phyloP scores from a whole-genome alignment of 2,113 vertebrate genomes.

The Brachyistius frenatus region DNA sequence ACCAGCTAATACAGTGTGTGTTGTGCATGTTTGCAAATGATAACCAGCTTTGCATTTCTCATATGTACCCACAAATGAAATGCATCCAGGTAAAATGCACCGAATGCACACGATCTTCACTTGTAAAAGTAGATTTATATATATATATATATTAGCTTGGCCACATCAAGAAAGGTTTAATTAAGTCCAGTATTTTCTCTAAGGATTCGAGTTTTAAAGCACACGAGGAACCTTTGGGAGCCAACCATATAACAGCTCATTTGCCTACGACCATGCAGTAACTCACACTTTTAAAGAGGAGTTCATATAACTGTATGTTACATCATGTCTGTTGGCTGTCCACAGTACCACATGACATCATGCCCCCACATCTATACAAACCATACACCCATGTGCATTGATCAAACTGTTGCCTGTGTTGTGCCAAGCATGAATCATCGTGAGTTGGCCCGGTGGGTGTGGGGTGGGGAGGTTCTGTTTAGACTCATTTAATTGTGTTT shows the following conservation, averaged over 20 bases:
- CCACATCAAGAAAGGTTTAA: constrained; percentile 44
- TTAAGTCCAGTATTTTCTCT: background rate
- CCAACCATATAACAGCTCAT: constrained; percentile 39
- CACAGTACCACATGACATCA: constrained; percentile 69
- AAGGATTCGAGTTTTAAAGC: constrained; percentile 15
- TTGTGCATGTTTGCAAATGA: constrained; percentile 36
- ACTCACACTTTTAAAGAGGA: constrained; percentile 44
- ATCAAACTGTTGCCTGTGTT: constrained; percentile 63
- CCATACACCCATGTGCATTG: constrained; percentile 69
- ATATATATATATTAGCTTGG: constrained; percentile 11
- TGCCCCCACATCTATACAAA: constrained; percentile 38
- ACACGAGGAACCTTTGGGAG: constrained; percentile 9
- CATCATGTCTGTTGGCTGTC: constrained; percentile 71
- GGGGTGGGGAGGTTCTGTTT: constrained; percentile 27
- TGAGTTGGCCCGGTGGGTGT: constrained; percentile 58
- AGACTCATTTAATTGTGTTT: constrained; percentile 62
- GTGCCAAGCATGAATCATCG: constrained; percentile 77
- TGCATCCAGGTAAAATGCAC: constrained; percentile 25
- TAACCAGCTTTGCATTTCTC: constrained; percentile 25
- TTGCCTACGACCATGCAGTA: constrained; percentile 23
- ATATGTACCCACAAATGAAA: constrained; percentile 34
- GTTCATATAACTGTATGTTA: constrained; percentile 56
- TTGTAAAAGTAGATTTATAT: constrained; percentile 13
- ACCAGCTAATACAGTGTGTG: constrained; percentile 7
- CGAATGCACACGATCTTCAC: background rate